Base-by-base conservation (phyloP, 2,888 invertebrate species). In the Pseudococcus jackbeardsleyi region DNA sequence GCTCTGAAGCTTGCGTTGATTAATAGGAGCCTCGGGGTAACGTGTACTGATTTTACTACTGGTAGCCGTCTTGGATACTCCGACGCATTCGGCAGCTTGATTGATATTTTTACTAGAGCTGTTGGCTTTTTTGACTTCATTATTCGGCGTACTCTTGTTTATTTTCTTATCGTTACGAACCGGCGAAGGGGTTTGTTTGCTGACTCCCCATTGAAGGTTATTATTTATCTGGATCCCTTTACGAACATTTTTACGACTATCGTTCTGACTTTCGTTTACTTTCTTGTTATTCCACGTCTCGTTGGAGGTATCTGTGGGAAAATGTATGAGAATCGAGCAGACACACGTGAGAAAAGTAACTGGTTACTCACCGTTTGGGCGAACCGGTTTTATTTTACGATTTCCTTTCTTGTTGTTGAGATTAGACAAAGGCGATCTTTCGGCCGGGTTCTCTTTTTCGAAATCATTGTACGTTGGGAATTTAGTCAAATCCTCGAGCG, bases 401-500 rank as follows among this genome's bases (percentile, higher is more conserved):
- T 59, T 88, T 48, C 72, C 85, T 88, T 88, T 88, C 46, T 88
- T 88, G 46, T 84, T 88, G 22, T 84, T 77, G 42, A 85, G 26
- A 85, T 88, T 88, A 11, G 88, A 88, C 54, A 85, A 50, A 22
- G 85, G 85, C n/a, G 88, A 88, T 54, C 85, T 54, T 26, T 85
- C 85, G 19, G 84, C 15, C 7, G 72, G 72, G 48, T 68, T 68
- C 6, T 88, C 88, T 59, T 88, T 88, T 17, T 85, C 87, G 39
- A 79, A 85, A 68, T 88, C 88, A 46, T 46, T 84, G 68, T 87
- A 84, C 68, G 84, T 19, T n/a, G 86, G 48, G 33, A 84, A 48
- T 33, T 87, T 82, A 22, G 89, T 88, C 79, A 89, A 89, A 82
- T 91, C 92, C 54, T 92, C 92, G 9, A 92, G 89, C 0, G 92